Evolutionary conservation across 2,888 invertebrate genomes (phyloP), one percentile per base, ranked within the genome.

Genomic region (Parasteatoda lunata): DNA sequence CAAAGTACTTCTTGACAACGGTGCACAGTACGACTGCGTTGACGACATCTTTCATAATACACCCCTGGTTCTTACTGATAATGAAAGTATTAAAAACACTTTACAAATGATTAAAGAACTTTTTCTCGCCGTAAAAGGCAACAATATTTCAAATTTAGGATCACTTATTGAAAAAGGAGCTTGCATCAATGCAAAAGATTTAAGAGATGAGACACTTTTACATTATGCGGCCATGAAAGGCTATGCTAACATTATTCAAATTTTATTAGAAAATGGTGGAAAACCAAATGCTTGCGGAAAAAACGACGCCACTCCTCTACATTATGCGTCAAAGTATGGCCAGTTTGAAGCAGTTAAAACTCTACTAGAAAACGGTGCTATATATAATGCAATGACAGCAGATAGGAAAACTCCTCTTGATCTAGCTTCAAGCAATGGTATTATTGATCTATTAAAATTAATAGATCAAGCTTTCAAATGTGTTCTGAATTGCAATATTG

Each of bases 151-250:
- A 30, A 52, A 76, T 47, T 8, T 65, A 5, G 65, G 76, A 65
- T 3, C 13, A 8, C 64, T 6, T 7, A 45, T 81, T 45, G 54
- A 69, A 76, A 8, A 71, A 5, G 86, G 86, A 47, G 86, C 76
- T 49, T 4, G 71, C 5, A 49, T 81, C 9, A 81, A 86, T 76
- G 81, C 76, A 9, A 86, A 52, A 45, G 15, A 54, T 54, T 9
- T 5, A 13, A 48, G 65, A 54, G 30, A 69, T 13, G 8, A 9
- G 9, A 64, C 81, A n/a, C 76, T 81, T 5, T 59, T 86, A 4
- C 81, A 81, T 66, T 86, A 64, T 45, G 80, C 86, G n/a, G 48
- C 86, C 11, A 72, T 77, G 70, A 71, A 86, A 81, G 86, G 81
- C 8, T 71, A 48, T 70, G 11, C 64, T 8, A 4, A 11, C 11